Evolutionary conservation across 1,140 invertebrate genomes (phyloP), one percentile per base, ranked within the genome.

Genomic region (Bombus picipes): DNA sequence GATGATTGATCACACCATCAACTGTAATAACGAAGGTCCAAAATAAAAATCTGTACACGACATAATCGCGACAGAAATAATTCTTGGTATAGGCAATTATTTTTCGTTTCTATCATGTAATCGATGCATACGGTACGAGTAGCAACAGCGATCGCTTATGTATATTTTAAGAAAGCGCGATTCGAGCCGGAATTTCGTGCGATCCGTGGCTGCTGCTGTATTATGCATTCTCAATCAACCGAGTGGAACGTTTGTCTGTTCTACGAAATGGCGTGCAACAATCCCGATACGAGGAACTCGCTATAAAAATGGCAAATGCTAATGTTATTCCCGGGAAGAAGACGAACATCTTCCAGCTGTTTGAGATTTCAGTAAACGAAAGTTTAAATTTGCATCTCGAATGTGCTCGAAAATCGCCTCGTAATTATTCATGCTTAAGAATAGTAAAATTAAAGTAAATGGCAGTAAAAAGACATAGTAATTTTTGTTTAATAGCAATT

Each of bases 221-320:
- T 88, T 88, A 87, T 88, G 85, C 70, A 88, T 88, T 87, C 86
- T 62, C 87, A 87, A 88, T 88, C 87, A 87, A 39, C 57, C 25
- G 43, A 43, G 82, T 59, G 66, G 34, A 57, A 71, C 66, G 39
- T 34, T 65, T 81, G 39, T 76, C 57, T 9, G 53, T 83, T 76
- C 32, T 28, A 22, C 37, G 78, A 41, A 37, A 8, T 6, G n/a
- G 3, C 28, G 3, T 66, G 9, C 62, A 81, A 57, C 66, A 43
- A 78, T 78, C 59, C 15, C 39, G 39, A 25, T 34, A 25, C 59
- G 59, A 22, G n/a, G 41, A 81, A 65, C 43, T 39, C 12, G 57
- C 15, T 18, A 15, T 22, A 43, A 79, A 79, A 79, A 65, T n/a
- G 25, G 39, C 72, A 22, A 32, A 74, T 22, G 25, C 13, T 25